Conservation (phyloP, 2,888 invertebrate genomes). For the Amiota mariae region DNA sequence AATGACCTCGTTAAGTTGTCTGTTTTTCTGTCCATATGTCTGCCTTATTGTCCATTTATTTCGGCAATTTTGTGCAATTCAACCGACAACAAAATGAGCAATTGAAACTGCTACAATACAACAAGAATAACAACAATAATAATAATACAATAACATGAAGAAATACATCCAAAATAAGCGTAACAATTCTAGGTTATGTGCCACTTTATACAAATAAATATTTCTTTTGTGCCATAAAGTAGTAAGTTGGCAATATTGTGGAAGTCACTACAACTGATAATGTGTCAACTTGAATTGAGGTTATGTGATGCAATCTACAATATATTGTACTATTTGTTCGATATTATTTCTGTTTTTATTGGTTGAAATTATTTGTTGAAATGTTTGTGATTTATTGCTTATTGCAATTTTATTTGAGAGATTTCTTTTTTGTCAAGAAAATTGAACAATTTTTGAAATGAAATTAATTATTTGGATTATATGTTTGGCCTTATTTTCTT, state of each 20-base stretch:
- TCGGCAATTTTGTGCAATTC: constrained; percentile 28
- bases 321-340: not conserved
- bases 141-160: not conserved
- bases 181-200: constrained; percentile 28
- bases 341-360: not conserved
- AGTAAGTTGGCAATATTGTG: not conserved
- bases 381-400: too few species aligned
- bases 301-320: constrained; percentile 24
- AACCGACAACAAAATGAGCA: constrained; percentile 9
- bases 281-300: constrained; percentile 10
- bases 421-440: too few species aligned
- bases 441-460: too few species aligned
- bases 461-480: too few species aligned
- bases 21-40: constrained; percentile 2
- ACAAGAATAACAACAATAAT: constrained; percentile 8
- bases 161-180: constrained; percentile 21
- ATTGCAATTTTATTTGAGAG: too few species aligned
- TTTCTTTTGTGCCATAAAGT: constrained; percentile 1
- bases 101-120: constrained; percentile 5
- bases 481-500: too few species aligned
- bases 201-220: constrained; percentile 21
- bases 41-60: constrained; percentile 22
- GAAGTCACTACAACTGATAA: not conserved
- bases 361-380: not conserved
- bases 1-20: constrained; percentile 56